Evolutionary conservation across 37 sponge, comb jelly and placozoan species (phyloP), one percentile per base, ranked within the genome.

Genomic region (Halisarca cf. caerulea): DNA sequence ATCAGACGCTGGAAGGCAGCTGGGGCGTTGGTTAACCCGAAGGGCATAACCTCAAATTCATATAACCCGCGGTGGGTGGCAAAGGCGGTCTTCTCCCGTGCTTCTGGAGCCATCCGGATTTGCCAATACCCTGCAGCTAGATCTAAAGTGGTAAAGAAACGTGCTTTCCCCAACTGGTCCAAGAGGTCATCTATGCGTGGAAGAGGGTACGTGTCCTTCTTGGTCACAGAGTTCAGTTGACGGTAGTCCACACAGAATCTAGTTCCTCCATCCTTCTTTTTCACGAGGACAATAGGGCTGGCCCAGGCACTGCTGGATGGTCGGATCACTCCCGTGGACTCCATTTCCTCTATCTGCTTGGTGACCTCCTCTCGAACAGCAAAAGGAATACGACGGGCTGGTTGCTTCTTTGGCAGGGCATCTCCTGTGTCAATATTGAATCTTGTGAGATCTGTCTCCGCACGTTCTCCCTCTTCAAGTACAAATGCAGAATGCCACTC

Each of bases 1-100:
- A 74, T 82, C 1, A 82, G 68, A 23, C 83, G 44, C 68, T 82
- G 83, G 69, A 82, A 82, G 62, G 69, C 32, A n/a, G 69, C 83
- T 39, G 59, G 83, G 15, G 73, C 84, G 24, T 83, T 83, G 20
- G 24, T 51, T 36, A 58, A 36, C 17, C 59, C 82, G 21, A 81
- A 81, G 9, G 82, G 82, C 82, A 81, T 81, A 5, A 58, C 62
- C 11, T 32, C 45, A 55, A 82, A 61, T 15, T 82, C 82, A 23
- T 61, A 82, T 28, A 69, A 20, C 4, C 84, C 84, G 30, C 44
- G 44, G 30, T 34, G 84, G 57, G 84, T 83, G 30, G 30, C 71
- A 37, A 82, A 82, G 1, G 82, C 82, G 2, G 58, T 72, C 71
- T 83, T 83, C 53, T 41, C 54, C 17, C 42, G 15, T 72, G 72